Evolutionary conservation across 2,888 invertebrate species (phyloP).

Genomic region (Hypomecis atomaria): DNA sequence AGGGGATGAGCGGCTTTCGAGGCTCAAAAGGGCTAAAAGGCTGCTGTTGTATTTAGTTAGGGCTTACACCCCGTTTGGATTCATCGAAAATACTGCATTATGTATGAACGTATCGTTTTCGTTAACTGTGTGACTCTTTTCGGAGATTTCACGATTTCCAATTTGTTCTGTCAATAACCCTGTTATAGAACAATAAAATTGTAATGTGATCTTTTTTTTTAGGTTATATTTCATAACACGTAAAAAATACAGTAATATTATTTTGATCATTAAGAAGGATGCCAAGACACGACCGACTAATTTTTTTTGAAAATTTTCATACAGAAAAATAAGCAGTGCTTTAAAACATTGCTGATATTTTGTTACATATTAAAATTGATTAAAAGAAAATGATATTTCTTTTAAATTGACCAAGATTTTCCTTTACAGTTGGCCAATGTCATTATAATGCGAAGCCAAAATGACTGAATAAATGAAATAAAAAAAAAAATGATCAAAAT

Average conservation of each 20-base stretch:
- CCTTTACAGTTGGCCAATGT: too few species aligned
- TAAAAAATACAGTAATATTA: background rate
- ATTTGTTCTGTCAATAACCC: constrained; percentile 17
- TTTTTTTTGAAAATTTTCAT: too few species aligned
- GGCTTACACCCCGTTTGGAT: constrained; percentile 39
- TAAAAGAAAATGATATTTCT: too few species aligned
- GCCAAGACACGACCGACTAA: too few species aligned
- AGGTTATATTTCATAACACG: background rate
- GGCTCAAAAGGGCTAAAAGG: constrained; percentile 40
- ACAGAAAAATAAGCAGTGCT: too few species aligned
- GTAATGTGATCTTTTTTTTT: background rate
- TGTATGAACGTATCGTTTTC: constrained; percentile 37
- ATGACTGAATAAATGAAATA: too few species aligned
- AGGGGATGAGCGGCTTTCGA: constrained; percentile 37
- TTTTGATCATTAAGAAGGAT: too few species aligned
- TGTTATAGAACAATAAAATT: constrained; percentile 5
- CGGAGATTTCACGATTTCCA: constrained; percentile 21
- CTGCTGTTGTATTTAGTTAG: constrained; percentile 44
- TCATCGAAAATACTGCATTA: constrained; percentile 44
- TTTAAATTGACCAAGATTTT: too few species aligned
- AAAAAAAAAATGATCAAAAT: too few species aligned
- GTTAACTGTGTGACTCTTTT: constrained; percentile 36
- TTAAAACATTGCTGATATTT: too few species aligned
- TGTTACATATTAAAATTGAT: too few species aligned
- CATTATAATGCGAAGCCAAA: too few species aligned